Base-by-base conservation (phyloP, 2,113 vertebrate genomes). In the Microcebus jonahi region DNA sequence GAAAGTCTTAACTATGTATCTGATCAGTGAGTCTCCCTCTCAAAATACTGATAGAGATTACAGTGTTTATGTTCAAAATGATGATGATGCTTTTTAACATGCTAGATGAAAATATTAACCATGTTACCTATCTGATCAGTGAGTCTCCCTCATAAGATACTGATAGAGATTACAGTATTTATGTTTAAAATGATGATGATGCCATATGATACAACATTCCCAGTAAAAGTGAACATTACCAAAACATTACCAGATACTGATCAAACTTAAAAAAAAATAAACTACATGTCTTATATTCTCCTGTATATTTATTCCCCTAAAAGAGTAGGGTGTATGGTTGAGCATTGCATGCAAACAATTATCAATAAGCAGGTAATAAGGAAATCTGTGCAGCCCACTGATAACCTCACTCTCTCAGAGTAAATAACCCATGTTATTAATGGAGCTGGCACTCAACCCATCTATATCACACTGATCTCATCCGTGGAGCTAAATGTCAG, bases 401-500 rank as follows among this genome's bases (percentile, higher is more conserved):
- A 77, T 48, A 81, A 84, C 3, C 34, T 18, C 29, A 53, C 36
- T 68, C 67, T 39, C 34, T 11, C 2, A 39, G 36, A 88, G 71
- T 48, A 71, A 95, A 75, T 39, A 79, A 55, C 63, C 55, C 11
- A 11, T 6, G 27, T 14, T 53, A 77, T 59, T 70, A 82, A 84
- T n/a, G 34, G 76, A 29, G 50, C 2, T 29, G 76, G 65, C 25
- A 3, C 29, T 82, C 48, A 11, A 76, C 13, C 57, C 59, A 65
- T 39, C 61, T 36, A 9, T 23, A 70, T 34, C 83, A 36, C 71
- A 88, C 18, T 8, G 50, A 82, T 77, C 80, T 84, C 77, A 42
- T 87, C 77, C 42, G 45, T 9, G 55, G n/a, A 95, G 85, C 90
- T 68, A 88, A 73, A 77, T 77, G 84, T 63, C 94, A 91, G 65